Evolutionary conservation across 2,113 vertebrate species (phyloP).

Genomic region (Kryptolebias marmoratus): DNA sequence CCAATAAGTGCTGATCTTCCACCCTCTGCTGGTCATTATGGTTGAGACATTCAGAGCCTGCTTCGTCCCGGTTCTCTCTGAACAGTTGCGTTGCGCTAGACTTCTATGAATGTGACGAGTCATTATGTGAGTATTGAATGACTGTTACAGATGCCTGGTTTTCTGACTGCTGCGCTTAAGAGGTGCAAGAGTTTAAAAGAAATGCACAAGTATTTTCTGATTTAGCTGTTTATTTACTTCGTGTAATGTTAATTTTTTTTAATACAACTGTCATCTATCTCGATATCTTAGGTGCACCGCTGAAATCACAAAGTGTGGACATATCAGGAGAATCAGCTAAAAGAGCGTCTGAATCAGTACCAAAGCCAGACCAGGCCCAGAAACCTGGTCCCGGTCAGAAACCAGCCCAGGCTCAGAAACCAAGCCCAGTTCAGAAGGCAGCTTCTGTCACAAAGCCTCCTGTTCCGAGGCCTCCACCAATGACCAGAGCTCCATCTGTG

Average conservation of each 20-base stretch:
- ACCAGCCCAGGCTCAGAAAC: slow-evolving; percentile 68
- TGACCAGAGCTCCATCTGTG: slow-evolving; percentile 69
- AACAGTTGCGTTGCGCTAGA: slow-evolving; percentile 29
- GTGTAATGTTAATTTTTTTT: slow-evolving; percentile 29
- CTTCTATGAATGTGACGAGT: slow-evolving; percentile 43
- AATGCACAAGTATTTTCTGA: not conserved
- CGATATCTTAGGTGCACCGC: slow-evolving; percentile 87
- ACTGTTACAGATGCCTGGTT: slow-evolving; percentile 45
- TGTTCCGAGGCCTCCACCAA: slow-evolving; percentile 73
- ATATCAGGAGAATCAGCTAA: slow-evolving; percentile 82
- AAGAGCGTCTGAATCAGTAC: slow-evolving; percentile 78
- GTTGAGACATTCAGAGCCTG: slow-evolving; percentile 39
- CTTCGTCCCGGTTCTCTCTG: slow-evolving; percentile 23
- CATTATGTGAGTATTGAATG: slow-evolving; percentile 52
- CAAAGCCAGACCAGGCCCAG: slow-evolving; percentile 80
- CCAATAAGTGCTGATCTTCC: slow-evolving; percentile 40
- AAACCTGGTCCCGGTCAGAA: slow-evolving; percentile 81
- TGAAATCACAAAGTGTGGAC: slow-evolving; percentile 90
- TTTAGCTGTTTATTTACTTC: not conserved
- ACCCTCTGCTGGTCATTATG: slow-evolving; percentile 60
- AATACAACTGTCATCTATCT: slow-evolving; percentile 83
- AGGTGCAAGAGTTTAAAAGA: slow-evolving; percentile 72
- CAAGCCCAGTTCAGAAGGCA: slow-evolving; percentile 74
- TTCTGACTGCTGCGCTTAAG: slow-evolving; percentile 50
- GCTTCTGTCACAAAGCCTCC: slow-evolving; percentile 71